Base-by-base conservation (phyloP, 2,888 invertebrate species). In the Lasioglossum zephyrum region DNA sequence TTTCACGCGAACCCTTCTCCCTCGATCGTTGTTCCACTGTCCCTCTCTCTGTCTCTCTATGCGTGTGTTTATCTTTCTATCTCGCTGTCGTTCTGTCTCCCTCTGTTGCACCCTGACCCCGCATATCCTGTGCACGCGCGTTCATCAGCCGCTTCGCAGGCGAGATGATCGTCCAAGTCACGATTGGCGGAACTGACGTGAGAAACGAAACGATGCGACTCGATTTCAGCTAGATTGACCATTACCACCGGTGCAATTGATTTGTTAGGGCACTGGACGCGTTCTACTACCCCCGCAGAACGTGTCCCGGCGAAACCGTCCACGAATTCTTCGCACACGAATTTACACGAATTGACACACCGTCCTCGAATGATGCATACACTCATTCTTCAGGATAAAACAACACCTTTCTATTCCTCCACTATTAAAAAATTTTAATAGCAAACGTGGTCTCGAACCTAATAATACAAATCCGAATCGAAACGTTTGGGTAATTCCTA, bases 141-240 rank as follows among this genome's bases (percentile, higher is more conserved):
- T 81, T 77, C 77, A 81, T 84, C 81, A 73, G 75, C 70, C 73
- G 69, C 41, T 76, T 80, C 76, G 63, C 77, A 73, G 31, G 69
- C 60, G 70, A 84, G 77, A 82, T 84, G 74, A 82, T 82, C 82
- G 82, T 77, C 60, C 82, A 77, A 81, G 77, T 73, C 69, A 81
- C 81, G 84, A 82, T 81, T 77, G 81, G 81, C 77, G 77, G 77
- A 81, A 81, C 81, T 84, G 84, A 81, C 77, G 84, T 81, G 81
- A 84, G 81, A 84, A 84, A 84, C 81, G 81, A 73, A 77, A 81
- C 81, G 84, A 57, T 77, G 66, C 81, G 73, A 44, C 75, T 72
- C 70, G 82, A 73, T 53, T 73, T 41, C 53, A 73, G 82, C 44
- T 57, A 47, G 74, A 83, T 83, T 83, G 82, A 41, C 22, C 66